A percentile compares a stretch with the other conserved stretches of the same genome.
These are phyloP conservation scores for Antechinus flavipes DNA, from an alignment of 2,113 vertebrate genomes.

Conservation along the genomic window DNA sequence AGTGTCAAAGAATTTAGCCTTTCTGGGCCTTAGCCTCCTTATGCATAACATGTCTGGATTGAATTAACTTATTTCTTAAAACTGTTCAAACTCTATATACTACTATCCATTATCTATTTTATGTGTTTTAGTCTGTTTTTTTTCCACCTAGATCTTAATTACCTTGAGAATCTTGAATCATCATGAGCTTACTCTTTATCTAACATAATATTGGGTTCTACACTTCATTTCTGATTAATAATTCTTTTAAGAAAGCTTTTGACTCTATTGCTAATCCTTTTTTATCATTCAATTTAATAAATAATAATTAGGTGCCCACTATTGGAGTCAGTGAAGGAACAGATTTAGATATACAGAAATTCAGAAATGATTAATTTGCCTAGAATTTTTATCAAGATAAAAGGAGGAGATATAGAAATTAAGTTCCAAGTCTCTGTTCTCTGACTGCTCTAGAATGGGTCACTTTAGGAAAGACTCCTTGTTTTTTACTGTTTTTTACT, in stretches of 20 bases:
- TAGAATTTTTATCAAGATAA: conserved; percentile 19
- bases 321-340: not conserved
- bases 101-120: too few species aligned
- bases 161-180: too few species aligned
- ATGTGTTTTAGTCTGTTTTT: too few species aligned
- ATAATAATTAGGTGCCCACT: not conserved
- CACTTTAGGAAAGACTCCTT: not conserved
- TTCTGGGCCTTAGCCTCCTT: too few species aligned
- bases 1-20: too few species aligned
- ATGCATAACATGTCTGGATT: too few species aligned
- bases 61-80: too few species aligned
- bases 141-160: too few species aligned
- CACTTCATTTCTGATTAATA: not conserved
- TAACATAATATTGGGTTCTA: not conserved
- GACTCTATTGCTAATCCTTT: not conserved
- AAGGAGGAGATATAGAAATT: conserved; percentile 22
- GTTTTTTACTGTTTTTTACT: conserved; percentile 3
- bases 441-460: conserved; percentile 19
- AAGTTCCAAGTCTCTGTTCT: not conserved
- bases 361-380: not conserved
- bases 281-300: not conserved
- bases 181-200: not conserved
- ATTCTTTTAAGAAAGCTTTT: not conserved
- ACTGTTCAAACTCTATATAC: too few species aligned
- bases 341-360: not conserved